Evolutionary conservation across 2,888 invertebrate genomes (phyloP), one percentile per base, ranked within the genome.

Genomic region (Anorthoa munda): DNA sequence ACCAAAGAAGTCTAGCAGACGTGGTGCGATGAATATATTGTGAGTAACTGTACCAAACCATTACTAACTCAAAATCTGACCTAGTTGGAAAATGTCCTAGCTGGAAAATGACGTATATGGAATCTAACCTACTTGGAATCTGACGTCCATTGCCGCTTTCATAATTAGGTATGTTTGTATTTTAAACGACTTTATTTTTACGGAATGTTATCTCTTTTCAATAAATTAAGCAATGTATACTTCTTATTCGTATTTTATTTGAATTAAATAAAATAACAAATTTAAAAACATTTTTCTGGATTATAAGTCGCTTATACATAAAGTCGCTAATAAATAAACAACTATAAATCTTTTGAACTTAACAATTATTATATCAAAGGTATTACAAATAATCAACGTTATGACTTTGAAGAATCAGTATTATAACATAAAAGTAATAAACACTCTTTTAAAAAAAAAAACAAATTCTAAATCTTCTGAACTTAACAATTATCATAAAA

Each of bases 121-220:
- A n/a, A n/a, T n/a, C n/a, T n/a, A n/a, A n/a, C n/a, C n/a, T n/a
- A n/a, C n/a, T n/a, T n/a, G n/a, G n/a, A n/a, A n/a, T n/a, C n/a
- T n/a, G n/a, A n/a, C n/a, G n/a, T n/a, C n/a, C n/a, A n/a, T n/a
- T n/a, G n/a, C n/a, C n/a, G n/a, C n/a, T n/a, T n/a, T n/a, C n/a
- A 64, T 71, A 68, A 64, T 64, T 66, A 55, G 15, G 66, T 31
- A 50, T 71, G 71, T 71, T 71, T 59, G 59, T 65, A 66, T 59
- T 72, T 72, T 72, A 72, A 72, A 13, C 59, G 45, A 66, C 26
- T 72, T 72, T 45, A 66, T 59, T 72, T 72, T 72, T 72, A 66
- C 53, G 60, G 45, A 60, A 72, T 72, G 59, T 72, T 72, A 72
- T 72, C 50, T 67, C 59, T 59, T 67, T 39, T 67, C 56, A 66